phyloP scores from a whole-genome alignment of 2,113 vertebrate genomes.

The Glareola pratincola region DNA sequence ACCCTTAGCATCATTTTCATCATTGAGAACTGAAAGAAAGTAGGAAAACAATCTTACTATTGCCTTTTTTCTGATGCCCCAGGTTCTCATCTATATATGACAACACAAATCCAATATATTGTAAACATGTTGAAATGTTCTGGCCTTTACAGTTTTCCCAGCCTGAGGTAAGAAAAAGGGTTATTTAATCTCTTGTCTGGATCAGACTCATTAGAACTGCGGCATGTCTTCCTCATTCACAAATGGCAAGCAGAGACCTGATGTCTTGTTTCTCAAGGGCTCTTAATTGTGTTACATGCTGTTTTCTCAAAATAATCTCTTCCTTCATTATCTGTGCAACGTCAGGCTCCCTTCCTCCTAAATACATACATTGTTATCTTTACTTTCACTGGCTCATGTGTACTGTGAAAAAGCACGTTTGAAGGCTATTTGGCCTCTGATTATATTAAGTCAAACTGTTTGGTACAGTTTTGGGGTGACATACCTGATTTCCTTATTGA shows the following conservation, averaged over 20 bases:
- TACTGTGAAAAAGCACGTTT: not conserved
- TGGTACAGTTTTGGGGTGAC: not conserved
- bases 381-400: not conserved
- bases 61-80: not conserved
- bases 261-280: conserved; percentile 7
- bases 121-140: not conserved
- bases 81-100: not conserved
- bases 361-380: not conserved
- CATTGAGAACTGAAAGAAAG: not conserved
- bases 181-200: conserved; percentile 34
- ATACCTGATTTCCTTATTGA: not conserved
- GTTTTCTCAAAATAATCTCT: conserved; percentile 25
- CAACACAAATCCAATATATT: not conserved
- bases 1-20: not conserved
- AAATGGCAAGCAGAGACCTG: not conserved
- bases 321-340: not conserved
- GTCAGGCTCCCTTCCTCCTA: not conserved
- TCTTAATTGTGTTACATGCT: not conserved
- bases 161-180: not conserved
- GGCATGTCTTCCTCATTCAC: conserved; percentile 2
- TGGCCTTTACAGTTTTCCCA: conserved; percentile 11
- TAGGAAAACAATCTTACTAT: not conserved
- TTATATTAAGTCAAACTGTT: not conserved
- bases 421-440: not conserved
- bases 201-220: not conserved